Evolutionary conservation across 2,888 invertebrate species (phyloP).

Genomic region (Polydesmus complanatus): DNA sequence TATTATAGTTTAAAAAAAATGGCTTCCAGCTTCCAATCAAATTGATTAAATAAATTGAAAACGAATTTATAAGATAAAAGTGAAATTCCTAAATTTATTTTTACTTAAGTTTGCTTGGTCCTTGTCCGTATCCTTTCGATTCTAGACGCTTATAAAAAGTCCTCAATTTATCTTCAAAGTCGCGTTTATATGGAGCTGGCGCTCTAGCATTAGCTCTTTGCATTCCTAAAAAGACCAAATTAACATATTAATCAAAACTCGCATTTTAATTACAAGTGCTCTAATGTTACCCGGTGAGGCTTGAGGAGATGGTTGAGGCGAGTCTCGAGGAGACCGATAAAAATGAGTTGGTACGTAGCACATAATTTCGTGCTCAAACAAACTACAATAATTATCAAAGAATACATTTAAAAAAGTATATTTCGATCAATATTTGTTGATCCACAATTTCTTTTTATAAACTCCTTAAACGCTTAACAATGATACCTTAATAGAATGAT

Average conservation of each 20-base stretch:
- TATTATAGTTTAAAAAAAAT: not conserved
- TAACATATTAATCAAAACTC: too few species aligned
- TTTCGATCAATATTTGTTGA: too few species aligned
- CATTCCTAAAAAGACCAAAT: too few species aligned
- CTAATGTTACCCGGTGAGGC: constrained; percentile 55
- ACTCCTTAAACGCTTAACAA: not conserved
- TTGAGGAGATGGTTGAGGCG: constrained; percentile 53
- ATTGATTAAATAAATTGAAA: not conserved
- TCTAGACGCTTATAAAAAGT: constrained; percentile 90
- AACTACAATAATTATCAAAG: constrained; percentile 49
- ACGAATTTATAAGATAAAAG: too few species aligned
- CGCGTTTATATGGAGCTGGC: constrained; percentile 78
- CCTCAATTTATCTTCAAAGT: constrained; percentile 87
- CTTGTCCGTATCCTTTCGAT: constrained; percentile 92
- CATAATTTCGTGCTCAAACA: constrained; percentile 98
- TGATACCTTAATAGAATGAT: constrained; percentile 79
- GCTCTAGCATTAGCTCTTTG: constrained; percentile 55
- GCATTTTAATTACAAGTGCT: constrained; percentile 7
- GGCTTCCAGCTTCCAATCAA: not conserved
- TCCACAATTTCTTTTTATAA: too few species aligned
- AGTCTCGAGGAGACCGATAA: constrained; percentile 41
- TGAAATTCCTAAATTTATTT: too few species aligned
- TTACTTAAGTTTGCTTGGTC: constrained; percentile 91
- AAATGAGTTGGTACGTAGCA: constrained; percentile 66
- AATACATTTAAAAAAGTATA: too few species aligned